Percentiles rank a stretch among this genome's conserved stretches.
Evolutionary conservation across 2,888 invertebrate genomes (phyloP).

Genomic region (Schizaphis graminum): DNA sequence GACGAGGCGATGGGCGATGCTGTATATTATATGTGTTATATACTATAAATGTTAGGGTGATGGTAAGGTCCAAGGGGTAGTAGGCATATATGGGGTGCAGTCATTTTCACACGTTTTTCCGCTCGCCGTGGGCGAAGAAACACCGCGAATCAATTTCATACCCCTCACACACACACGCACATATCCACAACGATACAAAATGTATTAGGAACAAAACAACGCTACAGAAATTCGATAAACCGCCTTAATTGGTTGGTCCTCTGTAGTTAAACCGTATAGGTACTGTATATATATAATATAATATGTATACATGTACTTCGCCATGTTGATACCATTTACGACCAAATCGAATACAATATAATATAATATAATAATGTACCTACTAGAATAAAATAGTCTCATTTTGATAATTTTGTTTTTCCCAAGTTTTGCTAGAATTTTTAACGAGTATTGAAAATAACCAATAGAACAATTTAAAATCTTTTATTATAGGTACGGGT

Average conservation of each 20-base stretch:
- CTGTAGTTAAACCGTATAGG: background rate
- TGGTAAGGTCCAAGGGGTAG: background rate
- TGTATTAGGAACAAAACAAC: background rate
- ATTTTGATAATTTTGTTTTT: background rate
- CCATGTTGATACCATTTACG: background rate
- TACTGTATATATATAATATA: background rate
- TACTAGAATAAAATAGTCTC: background rate
- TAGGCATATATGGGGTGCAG: background rate
- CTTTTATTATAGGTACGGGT: background rate
- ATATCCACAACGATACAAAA: background rate
- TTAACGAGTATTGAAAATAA: background rate
- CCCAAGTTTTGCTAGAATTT: background rate
- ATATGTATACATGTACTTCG: background rate
- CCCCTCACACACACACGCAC: background rate
- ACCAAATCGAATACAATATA: background rate
- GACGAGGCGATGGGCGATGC: background rate
- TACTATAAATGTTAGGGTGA: background rate
- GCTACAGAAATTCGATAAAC: background rate
- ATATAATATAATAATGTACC: background rate
- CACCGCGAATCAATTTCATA: constrained; percentile 31
- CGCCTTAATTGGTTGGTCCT: background rate
- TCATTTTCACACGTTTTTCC: constrained; percentile 36
- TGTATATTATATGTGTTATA: background rate
- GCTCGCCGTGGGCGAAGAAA: constrained; percentile 26
- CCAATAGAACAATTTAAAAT: background rate